Evolutionary conservation across 2,113 vertebrate species (phyloP), one percentile per base, ranked within the genome.

Genomic region (Turdus rufiventris): DNA sequence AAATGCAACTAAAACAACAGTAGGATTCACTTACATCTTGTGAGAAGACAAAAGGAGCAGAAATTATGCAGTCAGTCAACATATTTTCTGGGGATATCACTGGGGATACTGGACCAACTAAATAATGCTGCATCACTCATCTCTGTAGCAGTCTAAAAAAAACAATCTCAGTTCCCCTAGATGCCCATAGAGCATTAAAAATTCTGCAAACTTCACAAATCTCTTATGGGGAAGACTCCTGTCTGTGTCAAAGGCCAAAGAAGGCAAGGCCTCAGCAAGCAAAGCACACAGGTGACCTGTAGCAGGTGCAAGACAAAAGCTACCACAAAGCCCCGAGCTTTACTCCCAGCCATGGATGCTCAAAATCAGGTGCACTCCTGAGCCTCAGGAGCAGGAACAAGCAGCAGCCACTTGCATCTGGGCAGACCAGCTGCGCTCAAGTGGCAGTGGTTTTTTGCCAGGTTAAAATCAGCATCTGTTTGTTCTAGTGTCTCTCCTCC

Each of bases 1-100:
- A 87, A 82, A 83, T 38, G 73, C 67, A 78, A 31, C 13, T 42
- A 53, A 94, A 94, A 71, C 48, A 94, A 88, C 21, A 65, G 58
- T 50, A 88, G 92, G 75, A 76, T 94, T 78, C 67, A 87, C 40
- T 40, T 65, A 54, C 2, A 1, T 48, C 58, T 81, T 40, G 62
- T 71, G 7, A 51, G 31, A 66, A 67, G 43, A 31, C 17, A 70
- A 75, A 80, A 54, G 26, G 43, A 40, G 23, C 36, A 84, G 86
- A 86, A 89, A 81, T 62, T 28, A 68, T 15, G 31, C 50, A 84
- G 54, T 36, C 47, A 57, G 40, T 51, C 80, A 74, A 62, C 28
- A 11, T 40, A 31, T 79, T 88, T 92, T 92, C 60, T 71, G 51
- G 17, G 83, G 9, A 51, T 79, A 74, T 91, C 47, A 29, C 57